Conservation (phyloP, 2,113 vertebrate species). For the Petromus typicus region DNA sequence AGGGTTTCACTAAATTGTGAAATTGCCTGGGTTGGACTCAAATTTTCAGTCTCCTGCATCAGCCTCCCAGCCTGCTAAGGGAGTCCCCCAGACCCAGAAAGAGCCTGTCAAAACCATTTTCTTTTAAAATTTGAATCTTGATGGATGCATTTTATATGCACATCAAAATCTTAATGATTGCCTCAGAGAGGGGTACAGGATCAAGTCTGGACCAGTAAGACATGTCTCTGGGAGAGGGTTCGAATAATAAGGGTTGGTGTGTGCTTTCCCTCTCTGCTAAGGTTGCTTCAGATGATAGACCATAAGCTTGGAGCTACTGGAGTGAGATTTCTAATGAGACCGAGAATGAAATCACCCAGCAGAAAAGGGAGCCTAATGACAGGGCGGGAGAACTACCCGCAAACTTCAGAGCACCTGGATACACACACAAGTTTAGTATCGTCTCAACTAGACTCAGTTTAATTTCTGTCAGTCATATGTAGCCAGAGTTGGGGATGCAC, state of each 20-base stretch:
- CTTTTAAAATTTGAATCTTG: too few species aligned
- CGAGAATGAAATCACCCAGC: neutral
- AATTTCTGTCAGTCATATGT: neutral
- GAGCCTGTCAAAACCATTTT: neutral
- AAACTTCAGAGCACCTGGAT: neutral
- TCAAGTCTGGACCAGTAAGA: neutral
- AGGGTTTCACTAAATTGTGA: neutral
- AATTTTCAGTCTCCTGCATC: neutral
- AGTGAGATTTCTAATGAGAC: neutral
- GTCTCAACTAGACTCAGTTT: neutral
- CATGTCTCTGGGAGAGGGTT: neutral
- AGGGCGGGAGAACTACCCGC: neutral
- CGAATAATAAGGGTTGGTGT: neutral
- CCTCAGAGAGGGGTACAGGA: neutral
- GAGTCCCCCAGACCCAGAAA: neutral
- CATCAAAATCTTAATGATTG: neutral
- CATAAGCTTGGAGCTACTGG: neutral
- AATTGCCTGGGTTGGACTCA: neutral
- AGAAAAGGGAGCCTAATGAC: neutral
- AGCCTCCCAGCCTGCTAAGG: neutral
- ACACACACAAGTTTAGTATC: neutral
- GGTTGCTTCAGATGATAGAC: neutral
- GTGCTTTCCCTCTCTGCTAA: neutral
- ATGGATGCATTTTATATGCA: too few species aligned
- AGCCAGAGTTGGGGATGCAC: neutral